These are phyloP conservation scores for Enoplolaimus lenunculus DNA, from an alignment of 2,888 invertebrate genomes.

Conservation along the genomic window DNA sequence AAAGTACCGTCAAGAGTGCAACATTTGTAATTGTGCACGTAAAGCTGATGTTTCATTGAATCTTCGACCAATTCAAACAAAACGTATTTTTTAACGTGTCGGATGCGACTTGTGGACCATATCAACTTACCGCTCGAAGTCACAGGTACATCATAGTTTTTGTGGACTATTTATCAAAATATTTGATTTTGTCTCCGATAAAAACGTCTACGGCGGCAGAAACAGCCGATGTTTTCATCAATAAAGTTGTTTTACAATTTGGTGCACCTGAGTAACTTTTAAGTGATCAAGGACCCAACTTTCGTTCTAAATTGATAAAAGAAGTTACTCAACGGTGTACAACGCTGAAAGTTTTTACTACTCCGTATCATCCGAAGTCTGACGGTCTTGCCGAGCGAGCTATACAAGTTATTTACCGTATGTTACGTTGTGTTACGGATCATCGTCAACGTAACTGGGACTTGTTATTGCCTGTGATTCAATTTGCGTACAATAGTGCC, in stretches of 20 bases:
- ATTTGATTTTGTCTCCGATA: background rate
- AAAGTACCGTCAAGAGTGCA: background rate
- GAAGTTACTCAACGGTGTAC: background rate
- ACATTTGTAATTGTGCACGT: background rate
- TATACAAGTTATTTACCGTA: background rate
- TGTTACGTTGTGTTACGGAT: background rate
- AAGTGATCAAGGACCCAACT: background rate
- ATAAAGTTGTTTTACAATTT: slow-evolving; percentile 1
- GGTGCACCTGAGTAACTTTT: background rate
- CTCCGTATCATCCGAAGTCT: background rate
- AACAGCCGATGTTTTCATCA: background rate
- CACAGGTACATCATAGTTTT: background rate
- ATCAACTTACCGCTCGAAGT: background rate
- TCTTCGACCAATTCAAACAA: background rate
- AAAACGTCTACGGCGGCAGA: background rate
- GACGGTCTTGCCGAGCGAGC: slow-evolving; percentile 1
- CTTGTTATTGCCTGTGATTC: background rate
- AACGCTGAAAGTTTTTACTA: background rate
- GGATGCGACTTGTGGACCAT: background rate
- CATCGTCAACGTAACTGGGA: background rate
- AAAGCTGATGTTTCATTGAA: background rate
- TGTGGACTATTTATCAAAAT: slow-evolving; percentile 5
- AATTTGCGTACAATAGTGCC: background rate
- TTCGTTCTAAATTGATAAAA: background rate
- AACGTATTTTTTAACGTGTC: background rate